Base-by-base conservation (phyloP, 2,797 vertebrate genomes). In the Manis javanica region DNA sequence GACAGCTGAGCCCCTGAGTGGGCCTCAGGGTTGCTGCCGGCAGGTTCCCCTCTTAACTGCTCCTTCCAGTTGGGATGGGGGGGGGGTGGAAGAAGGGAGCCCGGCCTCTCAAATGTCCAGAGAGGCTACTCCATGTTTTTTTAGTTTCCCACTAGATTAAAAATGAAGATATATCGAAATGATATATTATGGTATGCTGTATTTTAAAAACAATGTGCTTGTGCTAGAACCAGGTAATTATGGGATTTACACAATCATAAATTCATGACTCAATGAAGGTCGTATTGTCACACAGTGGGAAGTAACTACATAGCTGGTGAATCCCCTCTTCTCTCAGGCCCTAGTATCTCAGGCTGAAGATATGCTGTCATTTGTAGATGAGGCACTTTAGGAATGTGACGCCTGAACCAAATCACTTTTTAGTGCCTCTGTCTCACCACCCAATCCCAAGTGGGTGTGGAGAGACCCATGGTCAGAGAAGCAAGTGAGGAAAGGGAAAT, bases 131-230 rank as follows among this genome's bases (percentile, higher is more conserved):
- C 51, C 19, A 15, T 46, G 10, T 46, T 5, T 19, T 42, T 87
- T 91, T 15, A 34, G 37, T 89, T 89, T 77, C 51, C 57, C 11
- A 61, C 16, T 23, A 68, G 16, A 77, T 63, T 71, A 34, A 68
- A 79, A 87, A 39, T 64, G 53, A 75, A 74, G 59, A 16, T 77
- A 19, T 34, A 31, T 64, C 23, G 31, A 81, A 64, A 93, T 15
- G 26, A n/a, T n/a, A n/a, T n/a, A 57, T 8, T 23, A 19, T 12
- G 9, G 29, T 53, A 31, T 7, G 42, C 42, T 46, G 42, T 63
- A 14, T 94, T 93, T 96, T 82, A 23, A 81, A 88, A 93, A 19
- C 19, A 39, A 14, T 24, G 5, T 34, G 13, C 29, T 79, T 94
- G 55, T n/a, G 18, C 31, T 74, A 46, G 34, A 88, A 37, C 11